Evolutionary conservation across 37 sponge, comb jelly and placozoan species (phyloP).

Genomic region (Halisarca cf. caerulea): DNA sequence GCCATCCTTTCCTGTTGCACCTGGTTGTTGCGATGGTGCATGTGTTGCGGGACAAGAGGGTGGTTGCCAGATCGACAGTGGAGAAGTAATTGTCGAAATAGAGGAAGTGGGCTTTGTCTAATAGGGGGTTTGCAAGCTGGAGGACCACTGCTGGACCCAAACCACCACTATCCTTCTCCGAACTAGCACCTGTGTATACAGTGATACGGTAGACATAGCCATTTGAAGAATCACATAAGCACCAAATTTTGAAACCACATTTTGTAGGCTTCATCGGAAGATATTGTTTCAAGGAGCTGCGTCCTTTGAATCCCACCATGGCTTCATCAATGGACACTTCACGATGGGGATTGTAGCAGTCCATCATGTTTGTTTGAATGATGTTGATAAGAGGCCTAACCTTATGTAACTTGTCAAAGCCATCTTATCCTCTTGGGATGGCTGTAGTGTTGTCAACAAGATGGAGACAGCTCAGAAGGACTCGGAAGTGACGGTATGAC

Average conservation of each 20-base stretch:
- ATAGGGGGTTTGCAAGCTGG: background rate
- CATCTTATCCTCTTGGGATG: background rate
- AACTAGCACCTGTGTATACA: background rate
- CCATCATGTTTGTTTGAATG: background rate
- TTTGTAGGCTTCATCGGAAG: too few relatives aligned
- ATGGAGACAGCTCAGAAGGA: background rate
- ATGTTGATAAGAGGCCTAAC: background rate
- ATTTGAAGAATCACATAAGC: too few relatives aligned
- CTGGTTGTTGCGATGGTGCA: slow-evolving; percentile 14
- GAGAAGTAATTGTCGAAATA: slow-evolving; percentile 40
- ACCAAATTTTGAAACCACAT: too few relatives aligned
- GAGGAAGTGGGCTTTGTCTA: background rate
- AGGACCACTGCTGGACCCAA: background rate
- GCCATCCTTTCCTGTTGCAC: slow-evolving; percentile 6
- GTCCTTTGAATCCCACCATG: background rate
- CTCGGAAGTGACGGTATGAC: background rate
- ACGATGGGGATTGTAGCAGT: background rate
- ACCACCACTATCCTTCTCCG: background rate
- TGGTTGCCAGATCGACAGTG: background rate
- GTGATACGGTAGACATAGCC: too few relatives aligned
- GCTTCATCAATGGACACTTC: background rate
- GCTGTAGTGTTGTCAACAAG: background rate
- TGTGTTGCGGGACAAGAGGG: background rate
- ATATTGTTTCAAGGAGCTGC: background rate
- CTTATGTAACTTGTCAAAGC: background rate